Evolutionary conservation across 2,113 vertebrate species (phyloP).

Genomic region (Cheirogaleus medius): DNA sequence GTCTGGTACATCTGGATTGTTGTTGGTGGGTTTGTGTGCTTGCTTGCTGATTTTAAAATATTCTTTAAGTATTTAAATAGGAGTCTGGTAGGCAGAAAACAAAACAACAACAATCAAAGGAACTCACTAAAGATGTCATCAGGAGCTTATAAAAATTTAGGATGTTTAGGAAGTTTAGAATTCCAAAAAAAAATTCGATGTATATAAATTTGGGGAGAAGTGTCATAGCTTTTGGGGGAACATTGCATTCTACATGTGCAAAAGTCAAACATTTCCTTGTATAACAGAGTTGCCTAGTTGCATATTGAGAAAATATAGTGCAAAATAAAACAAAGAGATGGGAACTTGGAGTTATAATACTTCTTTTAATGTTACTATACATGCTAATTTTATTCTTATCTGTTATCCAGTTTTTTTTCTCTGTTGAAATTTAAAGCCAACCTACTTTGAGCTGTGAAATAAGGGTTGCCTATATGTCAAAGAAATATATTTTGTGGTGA

Average conservation of each 20-base stretch:
- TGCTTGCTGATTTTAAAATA: not conserved
- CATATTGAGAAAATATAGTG: not conserved
- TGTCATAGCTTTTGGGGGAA: not conserved
- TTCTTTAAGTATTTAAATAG: not conserved
- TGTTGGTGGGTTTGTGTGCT: not conserved
- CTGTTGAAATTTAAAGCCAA: not conserved
- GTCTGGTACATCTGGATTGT: not conserved
- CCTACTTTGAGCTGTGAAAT: not conserved
- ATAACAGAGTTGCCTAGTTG: not conserved
- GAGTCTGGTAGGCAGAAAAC: not conserved
- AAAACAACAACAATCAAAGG: not conserved
- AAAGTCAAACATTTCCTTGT: constrained; percentile 1
- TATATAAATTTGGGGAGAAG: not conserved
- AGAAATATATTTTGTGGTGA: too few relatives aligned
- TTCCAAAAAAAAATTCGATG: not conserved
- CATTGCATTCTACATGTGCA: not conserved
- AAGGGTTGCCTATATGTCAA: not conserved
- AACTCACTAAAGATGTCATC: not conserved
- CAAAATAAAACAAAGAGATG: constrained; percentile 33
- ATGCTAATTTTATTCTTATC: constrained; percentile 21
- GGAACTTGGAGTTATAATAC: not conserved
- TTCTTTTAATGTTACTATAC: constrained; percentile 24
- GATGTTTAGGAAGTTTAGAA: not conserved
- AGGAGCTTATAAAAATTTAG: not conserved
- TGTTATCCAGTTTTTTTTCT: not conserved